A percentile compares a stretch with the other conserved stretches of the same genome.
These are phyloP conservation scores for Lymantria dispar DNA, from an alignment of 2,888 invertebrate genomes.

Conservation along the genomic window DNA sequence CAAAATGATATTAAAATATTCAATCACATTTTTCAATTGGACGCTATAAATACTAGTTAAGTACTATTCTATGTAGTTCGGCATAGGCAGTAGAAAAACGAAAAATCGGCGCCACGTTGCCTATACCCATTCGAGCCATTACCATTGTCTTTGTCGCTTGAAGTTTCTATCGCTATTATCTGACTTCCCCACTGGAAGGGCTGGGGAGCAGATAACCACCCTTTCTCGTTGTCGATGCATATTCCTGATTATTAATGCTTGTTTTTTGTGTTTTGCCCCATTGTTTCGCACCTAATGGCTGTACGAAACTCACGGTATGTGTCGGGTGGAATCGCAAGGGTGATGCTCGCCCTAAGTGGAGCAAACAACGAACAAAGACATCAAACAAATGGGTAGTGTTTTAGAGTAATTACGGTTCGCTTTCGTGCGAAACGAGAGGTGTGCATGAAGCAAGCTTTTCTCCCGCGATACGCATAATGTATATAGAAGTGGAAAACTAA, in stretches of 20 bases:
- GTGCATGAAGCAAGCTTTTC: constrained; percentile 59
- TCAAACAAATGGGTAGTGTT: constrained; percentile 83
- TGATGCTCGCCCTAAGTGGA: constrained; percentile 78
- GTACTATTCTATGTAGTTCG: constrained; percentile 16
- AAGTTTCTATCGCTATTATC: constrained; percentile 64
- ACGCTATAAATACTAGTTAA: constrained; percentile 9
- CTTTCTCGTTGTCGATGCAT: constrained; percentile 69
- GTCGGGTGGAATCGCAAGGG: constrained; percentile 73
- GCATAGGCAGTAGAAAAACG: constrained; percentile 18
- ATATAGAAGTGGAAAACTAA: constrained; percentile 52
- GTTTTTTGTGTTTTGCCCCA: constrained; percentile 75
- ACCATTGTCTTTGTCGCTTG: constrained; percentile 60
- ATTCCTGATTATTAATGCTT: constrained; percentile 80
- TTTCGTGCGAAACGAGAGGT: constrained; percentile 77
- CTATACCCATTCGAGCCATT: constrained; percentile 48
- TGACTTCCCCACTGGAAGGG: constrained; percentile 57
- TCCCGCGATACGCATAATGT: constrained; percentile 52
- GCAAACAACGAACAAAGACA: constrained; percentile 82
- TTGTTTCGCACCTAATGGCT: constrained; percentile 73
- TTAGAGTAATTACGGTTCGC: constrained; percentile 81
- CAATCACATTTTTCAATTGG: constrained; percentile 17
- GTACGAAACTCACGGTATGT: constrained; percentile 72
- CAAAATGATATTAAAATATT: constrained; percentile 22
- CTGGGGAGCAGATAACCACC: constrained; percentile 48
- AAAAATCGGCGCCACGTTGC: constrained; percentile 35